Evolutionary conservation across 2,113 vertebrate species (phyloP), one percentile per base, ranked within the genome.

Genomic region (Cottus gobio): DNA sequence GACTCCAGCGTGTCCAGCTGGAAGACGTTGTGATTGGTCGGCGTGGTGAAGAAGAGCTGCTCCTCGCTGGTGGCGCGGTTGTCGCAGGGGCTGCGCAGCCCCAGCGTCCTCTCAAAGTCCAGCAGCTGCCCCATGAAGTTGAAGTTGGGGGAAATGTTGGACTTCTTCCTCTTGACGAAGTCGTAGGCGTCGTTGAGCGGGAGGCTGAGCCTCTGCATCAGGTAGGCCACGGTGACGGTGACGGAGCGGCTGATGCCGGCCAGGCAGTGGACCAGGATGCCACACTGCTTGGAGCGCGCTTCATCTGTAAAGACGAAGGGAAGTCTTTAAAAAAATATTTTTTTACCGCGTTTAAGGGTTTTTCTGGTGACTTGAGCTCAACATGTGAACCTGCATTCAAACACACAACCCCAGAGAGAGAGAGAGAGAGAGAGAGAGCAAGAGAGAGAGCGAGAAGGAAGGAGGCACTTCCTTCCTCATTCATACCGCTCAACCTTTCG

Each of bases 61-160:
- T 94, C 93, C 4, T 93, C 91, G 63, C 66, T 87, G 77, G 93
- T 84, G 0, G 94, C 79, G 10, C 90, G 76, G 58, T 94, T 89
- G 11, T 95, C 94, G 69, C 91, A 95, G 42, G 93, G 95, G 71
- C 94, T 95, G 89, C 90, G 92, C 57, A 95, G 92, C 70, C 94
- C 94, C 84, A 97, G 93, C 6, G 94, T 96, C 60, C 93, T 93
- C 90, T 97, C 96, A 50, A 97, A 97, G 92, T 97, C 96, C 86
- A 97, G 90, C 74, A 97, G 94, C 91, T 97, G 96, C 37, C 96
- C 96, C 96, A 97, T 96, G 91, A 97, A 97, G 94, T 96, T 97
- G 90, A 97, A 97, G 88, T 97, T 97, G 18, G 96, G 96, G 0
- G 96, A 97, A 92, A 97, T 96, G 93, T 96, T 96, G 44, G 96